Conservation (phyloP, 2,797 vertebrate genomes). For the Sus cebifrons region DNA sequence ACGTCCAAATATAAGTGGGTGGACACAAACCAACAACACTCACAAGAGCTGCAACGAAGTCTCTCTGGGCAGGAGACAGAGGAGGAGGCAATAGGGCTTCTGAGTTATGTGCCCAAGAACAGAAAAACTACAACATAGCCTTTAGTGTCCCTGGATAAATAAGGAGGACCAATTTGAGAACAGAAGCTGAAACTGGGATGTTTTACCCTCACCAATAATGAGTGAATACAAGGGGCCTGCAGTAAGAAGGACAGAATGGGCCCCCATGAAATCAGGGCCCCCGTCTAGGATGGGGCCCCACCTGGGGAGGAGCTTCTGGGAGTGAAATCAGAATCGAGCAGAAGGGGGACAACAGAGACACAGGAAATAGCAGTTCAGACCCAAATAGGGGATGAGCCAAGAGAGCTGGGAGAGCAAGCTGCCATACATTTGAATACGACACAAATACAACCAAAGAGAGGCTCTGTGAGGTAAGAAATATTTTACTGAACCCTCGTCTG, state of each 20-base stretch:
- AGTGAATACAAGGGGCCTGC: background rate
- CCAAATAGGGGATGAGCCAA: background rate
- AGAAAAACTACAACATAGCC: background rate
- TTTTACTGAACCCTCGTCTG: background rate
- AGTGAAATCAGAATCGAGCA: background rate
- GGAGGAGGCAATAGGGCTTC: background rate
- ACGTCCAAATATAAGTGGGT: background rate
- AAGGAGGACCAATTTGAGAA: background rate
- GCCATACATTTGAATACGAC: background rate
- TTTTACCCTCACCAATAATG: background rate
- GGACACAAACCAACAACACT: background rate
- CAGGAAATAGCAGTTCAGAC: slow-evolving; percentile 6
- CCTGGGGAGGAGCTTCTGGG: background rate
- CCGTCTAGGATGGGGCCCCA: background rate
- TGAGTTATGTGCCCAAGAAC: background rate
- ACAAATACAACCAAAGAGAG: background rate
- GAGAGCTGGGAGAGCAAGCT: background rate
- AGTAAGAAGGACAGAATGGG: background rate
- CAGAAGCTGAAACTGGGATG: background rate
- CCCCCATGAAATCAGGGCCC: background rate
- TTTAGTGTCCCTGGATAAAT: background rate
- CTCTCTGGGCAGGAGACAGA: background rate
- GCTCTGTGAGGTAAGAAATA: background rate
- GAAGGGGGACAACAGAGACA: background rate
- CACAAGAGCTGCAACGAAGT: background rate